Evolutionary conservation across 2,888 invertebrate species (phyloP), one percentile per base, ranked within the genome.

Genomic region (Gari tellinella): DNA sequence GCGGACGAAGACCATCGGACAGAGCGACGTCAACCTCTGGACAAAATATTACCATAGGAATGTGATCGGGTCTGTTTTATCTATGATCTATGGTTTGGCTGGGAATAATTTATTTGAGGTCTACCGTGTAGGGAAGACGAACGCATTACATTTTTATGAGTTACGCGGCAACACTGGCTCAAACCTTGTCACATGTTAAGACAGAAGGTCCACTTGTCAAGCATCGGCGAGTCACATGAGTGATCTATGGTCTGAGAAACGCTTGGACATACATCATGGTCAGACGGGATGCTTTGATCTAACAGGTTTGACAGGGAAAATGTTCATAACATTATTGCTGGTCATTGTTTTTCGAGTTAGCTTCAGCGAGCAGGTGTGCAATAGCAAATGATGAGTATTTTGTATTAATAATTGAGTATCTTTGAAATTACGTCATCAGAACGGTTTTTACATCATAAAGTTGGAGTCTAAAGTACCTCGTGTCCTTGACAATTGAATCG

Each of bases 301-400:
- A 40, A 51, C 41, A 40, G 66, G 51, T 60, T 58, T 78, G 77
- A 78, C 77, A 78, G 51, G 40, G 26, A 48, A 66, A 60, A 72
- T 78, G 72, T 72, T 69, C 72, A 78, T 73, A 69, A 69, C 66
- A 73, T 78, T 57, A 78, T 72, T 45, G 56, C 43, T 63, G 66
- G 66, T 78, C 77, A 78, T 62, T 72, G 72, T 69, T 48, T 51
- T 52, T 48, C 26, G 23, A 40, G 52, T 53, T 14, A 61, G 43
- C 48, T 60, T 37, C 31, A 31, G 31, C 45, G 49, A 38, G 45
- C 37, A 64, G 38, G 60, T 53, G 25, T 61, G 66, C 51, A 40
- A 40, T 17, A 21, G 53, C 51, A 58, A 37, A 60, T 66, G 43
- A 31, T 31, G 31, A 31, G 31, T 31, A 10, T 31, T 31, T 31